Percentiles rank a stretch among this genome's conserved stretches.
Conservation (phyloP, 2,113 vertebrate species). For the Gadus macrocephalus region DNA sequence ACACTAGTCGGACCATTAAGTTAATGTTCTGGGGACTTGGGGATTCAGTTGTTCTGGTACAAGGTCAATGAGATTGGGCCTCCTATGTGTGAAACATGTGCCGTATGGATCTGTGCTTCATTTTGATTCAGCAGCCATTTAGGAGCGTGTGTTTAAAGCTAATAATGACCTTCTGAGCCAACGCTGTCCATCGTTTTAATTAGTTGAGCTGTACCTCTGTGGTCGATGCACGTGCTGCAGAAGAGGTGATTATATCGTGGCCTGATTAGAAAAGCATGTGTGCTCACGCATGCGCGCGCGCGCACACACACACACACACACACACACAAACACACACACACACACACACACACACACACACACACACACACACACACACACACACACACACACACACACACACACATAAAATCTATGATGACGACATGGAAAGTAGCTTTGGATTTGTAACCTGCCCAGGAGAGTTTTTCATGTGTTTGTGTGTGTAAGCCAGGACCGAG, state of each 20-base stretch:
- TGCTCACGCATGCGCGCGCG: conserved; percentile 4
- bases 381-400: conserved; percentile 13
- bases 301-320: conserved; percentile 3
- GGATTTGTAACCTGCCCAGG: conserved; percentile 47
- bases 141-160: too few species aligned
- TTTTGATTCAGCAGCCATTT: too few species aligned
- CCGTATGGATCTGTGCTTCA: too few species aligned
- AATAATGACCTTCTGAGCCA: too few species aligned
- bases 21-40: not conserved
- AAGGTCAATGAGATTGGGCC: too few species aligned
- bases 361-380: conserved; percentile 26
- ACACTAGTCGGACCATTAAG: not conserved
- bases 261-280: too few species aligned
- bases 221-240: too few species aligned
- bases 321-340: conserved; percentile 22
- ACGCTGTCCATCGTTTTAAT: too few species aligned
- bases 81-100: too few species aligned
- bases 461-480: conserved; percentile 37
- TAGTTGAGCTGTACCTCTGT: too few species aligned
- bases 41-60: conserved; percentile 21
- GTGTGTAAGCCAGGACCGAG: not conserved
- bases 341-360: conserved; percentile 10
- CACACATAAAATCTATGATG: conserved; percentile 30
- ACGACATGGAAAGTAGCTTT: conserved; percentile 42
- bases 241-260: too few species aligned